These are phyloP conservation scores for Cassiopea andromeda DNA, from an alignment of 30 jellyfish, hydroid and myxozoan species.

Conservation along the genomic window DNA sequence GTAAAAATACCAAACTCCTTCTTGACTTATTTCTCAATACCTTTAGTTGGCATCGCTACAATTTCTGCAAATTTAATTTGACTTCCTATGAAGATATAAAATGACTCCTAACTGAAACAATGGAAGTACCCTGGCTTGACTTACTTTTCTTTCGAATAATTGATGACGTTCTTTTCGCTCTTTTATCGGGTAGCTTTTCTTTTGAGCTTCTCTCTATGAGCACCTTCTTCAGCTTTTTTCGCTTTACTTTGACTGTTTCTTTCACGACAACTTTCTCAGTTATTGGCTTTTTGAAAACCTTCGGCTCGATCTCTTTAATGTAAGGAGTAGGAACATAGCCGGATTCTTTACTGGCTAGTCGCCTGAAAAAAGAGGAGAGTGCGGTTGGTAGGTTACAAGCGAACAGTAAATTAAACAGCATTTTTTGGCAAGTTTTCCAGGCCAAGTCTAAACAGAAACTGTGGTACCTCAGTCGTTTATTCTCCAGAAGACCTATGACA, in stretches of 20 bases:
- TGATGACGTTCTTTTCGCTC: conserved; percentile 69
- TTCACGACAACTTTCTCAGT: conserved; percentile 41
- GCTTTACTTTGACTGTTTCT: conserved; percentile 45
- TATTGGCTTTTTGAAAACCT: conserved; percentile 52
- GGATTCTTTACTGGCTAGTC: conserved; percentile 57
- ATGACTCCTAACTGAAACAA: too few relatives aligned
- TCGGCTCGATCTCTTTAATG: conserved; percentile 64
- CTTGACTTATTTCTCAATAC: too few relatives aligned
- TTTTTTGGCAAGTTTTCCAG: too few relatives aligned
- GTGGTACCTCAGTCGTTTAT: too few relatives aligned
- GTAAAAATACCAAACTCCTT: too few relatives aligned
- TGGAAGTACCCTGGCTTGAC: not conserved
- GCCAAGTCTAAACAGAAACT: too few relatives aligned
- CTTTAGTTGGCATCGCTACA: too few relatives aligned
- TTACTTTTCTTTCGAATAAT: conserved; percentile 52
- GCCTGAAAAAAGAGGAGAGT: conserved; percentile 5
- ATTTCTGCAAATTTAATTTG: too few relatives aligned
- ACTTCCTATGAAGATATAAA: too few relatives aligned
- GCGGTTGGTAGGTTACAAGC: not conserved
- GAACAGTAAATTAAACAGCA: too few relatives aligned
- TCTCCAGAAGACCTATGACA: too few relatives aligned
- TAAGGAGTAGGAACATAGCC: conserved; percentile 73
- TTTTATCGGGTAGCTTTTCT: conserved; percentile 40
- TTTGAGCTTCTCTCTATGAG: conserved; percentile 22
- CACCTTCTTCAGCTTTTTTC: conserved; percentile 43